These are phyloP conservation scores for Muscina levida DNA, from an alignment of 2,888 invertebrate species.

Conservation along the genomic window DNA sequence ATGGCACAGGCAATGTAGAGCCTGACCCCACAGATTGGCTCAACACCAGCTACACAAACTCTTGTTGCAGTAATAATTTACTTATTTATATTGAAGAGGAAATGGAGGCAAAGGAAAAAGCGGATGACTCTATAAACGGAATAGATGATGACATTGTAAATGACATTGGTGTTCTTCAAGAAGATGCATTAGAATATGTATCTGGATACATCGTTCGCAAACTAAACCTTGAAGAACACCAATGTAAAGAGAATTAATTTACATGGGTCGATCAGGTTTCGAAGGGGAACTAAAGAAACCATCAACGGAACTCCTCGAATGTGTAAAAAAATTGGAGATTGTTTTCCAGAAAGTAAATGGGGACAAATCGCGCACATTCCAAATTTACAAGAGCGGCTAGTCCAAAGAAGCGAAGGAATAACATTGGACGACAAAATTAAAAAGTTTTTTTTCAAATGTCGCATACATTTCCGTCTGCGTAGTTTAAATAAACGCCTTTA, in stretches of 20 bases:
- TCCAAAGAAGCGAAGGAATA: background rate
- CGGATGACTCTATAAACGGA: background rate
- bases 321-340: background rate
- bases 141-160: conserved; percentile 12
- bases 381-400: background rate
- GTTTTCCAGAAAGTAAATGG: background rate
- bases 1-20: too few species aligned
- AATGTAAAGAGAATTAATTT: conserved; percentile 22
- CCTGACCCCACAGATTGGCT: too few species aligned
- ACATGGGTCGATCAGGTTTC: conserved; percentile 49
- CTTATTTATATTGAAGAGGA: too few species aligned
- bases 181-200: too few species aligned
- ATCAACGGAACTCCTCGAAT: background rate
- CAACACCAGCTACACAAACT: too few species aligned
- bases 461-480: background rate
- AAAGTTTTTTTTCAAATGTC: background rate
- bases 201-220: too few species aligned
- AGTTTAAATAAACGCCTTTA: background rate
- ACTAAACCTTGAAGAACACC: conserved; percentile 25
- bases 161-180: conserved; percentile 3
- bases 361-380: background rate
- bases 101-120: too few species aligned
- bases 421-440: background rate
- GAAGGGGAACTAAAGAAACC: conserved; percentile 35
- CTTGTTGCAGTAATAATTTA: too few species aligned